These are phyloP conservation scores for Timandra comae DNA, from an alignment of 2,888 invertebrate species.

Conservation along the genomic window DNA sequence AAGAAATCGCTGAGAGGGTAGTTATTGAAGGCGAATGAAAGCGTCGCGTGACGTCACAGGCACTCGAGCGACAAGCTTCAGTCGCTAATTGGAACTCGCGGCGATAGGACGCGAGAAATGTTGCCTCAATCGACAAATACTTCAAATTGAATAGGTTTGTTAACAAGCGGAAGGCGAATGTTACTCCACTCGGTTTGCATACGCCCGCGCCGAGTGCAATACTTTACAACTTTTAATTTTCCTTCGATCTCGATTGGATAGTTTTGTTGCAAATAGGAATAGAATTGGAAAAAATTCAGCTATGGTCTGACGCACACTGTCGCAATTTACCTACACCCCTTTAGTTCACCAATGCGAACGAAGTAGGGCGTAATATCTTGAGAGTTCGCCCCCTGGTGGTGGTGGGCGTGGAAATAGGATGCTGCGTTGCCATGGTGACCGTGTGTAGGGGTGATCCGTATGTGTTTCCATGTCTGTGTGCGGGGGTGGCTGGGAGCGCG, in stretches of 20 bases:
- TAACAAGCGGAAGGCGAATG: constrained; percentile 71
- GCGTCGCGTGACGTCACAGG: constrained; percentile 69
- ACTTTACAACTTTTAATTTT: constrained; percentile 33
- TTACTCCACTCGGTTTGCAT: constrained; percentile 52
- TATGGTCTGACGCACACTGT: constrained; percentile 48
- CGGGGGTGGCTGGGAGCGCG: constrained; percentile 47
- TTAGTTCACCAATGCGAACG: constrained; percentile 71
- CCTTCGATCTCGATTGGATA: constrained; percentile 24
- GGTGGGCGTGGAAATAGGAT: constrained; percentile 78
- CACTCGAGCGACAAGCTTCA: constrained; percentile 68
- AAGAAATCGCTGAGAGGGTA: constrained; percentile 72
- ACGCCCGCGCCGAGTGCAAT: constrained; percentile 17
- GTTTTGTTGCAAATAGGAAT: constrained; percentile 33
- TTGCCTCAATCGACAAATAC: constrained; percentile 72
- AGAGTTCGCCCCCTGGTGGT: constrained; percentile 74
- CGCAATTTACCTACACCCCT: constrained; percentile 61
- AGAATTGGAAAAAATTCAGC: constrained; percentile 51
- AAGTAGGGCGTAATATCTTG: constrained; percentile 75
- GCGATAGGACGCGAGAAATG: constrained; percentile 70
- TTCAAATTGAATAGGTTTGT: constrained; percentile 72
- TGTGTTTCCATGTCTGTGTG: constrained; percentile 44
- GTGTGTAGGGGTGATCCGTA: constrained; percentile 64
- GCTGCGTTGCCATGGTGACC: constrained; percentile 79
- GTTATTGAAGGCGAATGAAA: constrained; percentile 73
- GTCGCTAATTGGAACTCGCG: constrained; percentile 74